Evolutionary conservation across 2,797 vertebrate species (phyloP), one percentile per base, ranked within the genome.

Genomic region (Octomys mimax): DNA sequence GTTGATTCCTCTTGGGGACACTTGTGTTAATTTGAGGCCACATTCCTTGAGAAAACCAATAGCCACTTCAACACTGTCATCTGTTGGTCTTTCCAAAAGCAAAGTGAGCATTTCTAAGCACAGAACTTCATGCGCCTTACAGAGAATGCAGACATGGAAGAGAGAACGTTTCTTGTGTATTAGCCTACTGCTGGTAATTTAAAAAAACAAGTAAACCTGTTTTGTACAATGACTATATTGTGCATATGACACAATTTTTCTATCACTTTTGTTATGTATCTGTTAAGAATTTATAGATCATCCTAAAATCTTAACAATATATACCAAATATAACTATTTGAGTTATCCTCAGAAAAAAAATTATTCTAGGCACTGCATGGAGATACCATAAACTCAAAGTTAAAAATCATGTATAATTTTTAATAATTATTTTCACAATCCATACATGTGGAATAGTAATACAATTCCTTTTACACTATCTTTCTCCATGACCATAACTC

Each of bases 81-180:
- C 99, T 16, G 99, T 99, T 22, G 99, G 99, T 95, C 99, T 99
- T 98, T 99, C 99, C 97, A 99, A 98, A 66, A 99, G 99, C 96
- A 99, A 98, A 13, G 99, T 99, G 77, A 99, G 99, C 99, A 99
- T 99, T 98, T 99, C 99, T 97, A 99, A 98, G 98, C 99, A 99
- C 71, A 99, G 98, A 96, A 99, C 99, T 97, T 99, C 99, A 12
- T 99, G 99, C 93, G 99, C 99, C 99, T 99, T 96, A 19, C 92
- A 85, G 0, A 96, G 46, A 93, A 95, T 57, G 49, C 62, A 96
- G 49, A 89, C 16, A 95, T 0, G 26, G 31, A 84, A 73, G 21
- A 82, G 10, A 91, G 10, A 83, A 92, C 70, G 8, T 9, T 95
- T 95, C 28, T 33, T 6, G 82, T 46, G 75, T 66, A 89, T 31